Evolutionary conservation across 2,113 vertebrate genomes (phyloP).

Genomic region (Ginglymostoma cirratum): DNA sequence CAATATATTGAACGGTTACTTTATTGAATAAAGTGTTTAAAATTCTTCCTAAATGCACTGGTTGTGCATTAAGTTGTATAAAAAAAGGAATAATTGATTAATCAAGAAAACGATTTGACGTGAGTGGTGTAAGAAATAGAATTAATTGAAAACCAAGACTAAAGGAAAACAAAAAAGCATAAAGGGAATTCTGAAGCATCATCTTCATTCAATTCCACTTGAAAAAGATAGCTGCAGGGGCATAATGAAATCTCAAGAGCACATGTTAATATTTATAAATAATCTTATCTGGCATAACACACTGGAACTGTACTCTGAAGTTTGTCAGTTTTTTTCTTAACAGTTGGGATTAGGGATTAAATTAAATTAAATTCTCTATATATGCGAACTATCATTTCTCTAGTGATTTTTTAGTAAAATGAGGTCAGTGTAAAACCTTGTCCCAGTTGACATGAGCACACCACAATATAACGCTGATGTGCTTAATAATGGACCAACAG

Average conservation of each 20-base stretch:
- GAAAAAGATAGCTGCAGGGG: background rate
- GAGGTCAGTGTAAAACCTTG: constrained; percentile 22
- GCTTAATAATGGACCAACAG: too few relatives aligned
- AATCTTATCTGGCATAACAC: constrained; percentile 19
- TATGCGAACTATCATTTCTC: background rate
- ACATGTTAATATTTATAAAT: constrained; percentile 17
- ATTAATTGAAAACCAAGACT: background rate
- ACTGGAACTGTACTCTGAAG: background rate
- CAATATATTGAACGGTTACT: background rate
- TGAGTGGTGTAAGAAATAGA: background rate
- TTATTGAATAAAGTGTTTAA: background rate
- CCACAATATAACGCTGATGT: background rate
- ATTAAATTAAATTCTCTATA: background rate
- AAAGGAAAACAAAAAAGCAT: background rate
- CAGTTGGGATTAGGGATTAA: background rate
- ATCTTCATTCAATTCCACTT: background rate
- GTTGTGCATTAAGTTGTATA: background rate
- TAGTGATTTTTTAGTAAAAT: background rate
- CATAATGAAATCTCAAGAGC: background rate
- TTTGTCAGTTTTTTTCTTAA: background rate
- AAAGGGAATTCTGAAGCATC: background rate
- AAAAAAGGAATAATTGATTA: background rate
- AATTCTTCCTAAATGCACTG: background rate
- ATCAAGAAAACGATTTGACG: background rate
- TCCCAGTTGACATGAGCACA: background rate